Base-by-base conservation (phyloP, 2,797 vertebrate genomes). In the Lacerta viridis region DNA sequence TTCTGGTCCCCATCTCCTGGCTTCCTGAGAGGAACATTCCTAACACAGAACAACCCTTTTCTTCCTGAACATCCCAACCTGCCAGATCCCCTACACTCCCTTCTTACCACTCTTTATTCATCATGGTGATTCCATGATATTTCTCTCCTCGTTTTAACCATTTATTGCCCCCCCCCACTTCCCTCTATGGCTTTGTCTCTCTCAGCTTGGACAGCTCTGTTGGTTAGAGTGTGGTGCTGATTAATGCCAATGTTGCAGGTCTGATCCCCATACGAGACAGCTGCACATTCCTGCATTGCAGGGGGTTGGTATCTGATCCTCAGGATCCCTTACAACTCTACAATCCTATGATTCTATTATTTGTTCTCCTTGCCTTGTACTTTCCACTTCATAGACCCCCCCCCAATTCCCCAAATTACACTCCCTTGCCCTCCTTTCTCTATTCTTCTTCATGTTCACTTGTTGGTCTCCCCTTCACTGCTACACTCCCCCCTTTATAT, bases 361-460 rank as follows among this genome's bases (percentile, higher is more conserved):
- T 36, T 61, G 2, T 20, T 50, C 66, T 77, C 66, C 82, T 68
- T 75, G 41, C 23, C 64, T 1, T 1, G 75, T 86, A 80, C 27
- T 25, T 72, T 89, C 41, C 15, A 17, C 0, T 0, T 84, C n/a
- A 50, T n/a, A 39, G 69, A 66, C 46, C 46, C 20, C 69, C 6
- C 4, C 59, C 7, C 3, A 29, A 5, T 10, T 4, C 41, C 5
- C 3, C 61, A 6, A 29, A 43, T 71, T 85, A 85, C 87, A 41
- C 7, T 6, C 13, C 25, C 33, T 33, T 84, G 74, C 59, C 74
- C 6, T 81, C 77, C 33, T 83, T 17, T 83, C 88, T 87, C 15
- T 84, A 55, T 18, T 87, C 66, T 80, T 85, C 64, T 80, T 85
- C 64, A 80, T 36, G 9, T n/a, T 20, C 46, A 41, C 15, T 78